Base-by-base conservation (phyloP, 2,113 vertebrate genomes). In the Syngnathus floridae region DNA sequence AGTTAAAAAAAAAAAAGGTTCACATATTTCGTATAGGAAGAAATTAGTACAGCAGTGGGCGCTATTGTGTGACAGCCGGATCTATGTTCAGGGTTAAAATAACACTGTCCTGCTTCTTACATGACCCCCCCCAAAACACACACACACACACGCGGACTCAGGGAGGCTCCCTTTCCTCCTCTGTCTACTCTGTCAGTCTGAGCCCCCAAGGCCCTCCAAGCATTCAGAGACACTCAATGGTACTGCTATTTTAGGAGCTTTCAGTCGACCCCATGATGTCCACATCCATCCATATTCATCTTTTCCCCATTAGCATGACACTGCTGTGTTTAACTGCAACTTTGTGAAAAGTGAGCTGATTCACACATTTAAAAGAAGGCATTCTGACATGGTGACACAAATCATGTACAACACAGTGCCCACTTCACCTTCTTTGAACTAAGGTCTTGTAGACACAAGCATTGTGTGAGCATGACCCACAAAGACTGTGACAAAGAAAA, bases 241-340 rank as follows among this genome's bases (percentile, higher is more conserved):
- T 72, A 59, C 46, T 76, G 73, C 88, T 90, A 90, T 90, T 91
- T 84, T 82, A 48, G 79, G 84, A 73, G 64, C 51, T 72, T 77
- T 80, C 62, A 71, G 68, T 72, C 67, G 4, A n/a, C 60, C 58
- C 66, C 14, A 22, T 12, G 38, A 48, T 46, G 64, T 11, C 66
- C 17, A 52, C 71, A 48, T 31, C 57, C 51, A 19, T 64, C 59
- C 66, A 26, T 62, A 56, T 74, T 69, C 64, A 43, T 46, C 14
- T 46, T 46, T 17, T 46, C 4, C 58, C 54, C 64, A 40, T 62
- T 13, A 48, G 48, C 62, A 56, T 19, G 38, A 62, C 60, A 7
- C 41, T 16, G 2, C 26, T 31, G 26, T 31, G 26, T 31, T 31
- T 31, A 31, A 31, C 26, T 31, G 26, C 3, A 31, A 31, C 26